Evolutionary conservation across 2,797 vertebrate genomes (phyloP), one percentile per base, ranked within the genome.

Genomic region (Silurus lanzhouensis): DNA sequence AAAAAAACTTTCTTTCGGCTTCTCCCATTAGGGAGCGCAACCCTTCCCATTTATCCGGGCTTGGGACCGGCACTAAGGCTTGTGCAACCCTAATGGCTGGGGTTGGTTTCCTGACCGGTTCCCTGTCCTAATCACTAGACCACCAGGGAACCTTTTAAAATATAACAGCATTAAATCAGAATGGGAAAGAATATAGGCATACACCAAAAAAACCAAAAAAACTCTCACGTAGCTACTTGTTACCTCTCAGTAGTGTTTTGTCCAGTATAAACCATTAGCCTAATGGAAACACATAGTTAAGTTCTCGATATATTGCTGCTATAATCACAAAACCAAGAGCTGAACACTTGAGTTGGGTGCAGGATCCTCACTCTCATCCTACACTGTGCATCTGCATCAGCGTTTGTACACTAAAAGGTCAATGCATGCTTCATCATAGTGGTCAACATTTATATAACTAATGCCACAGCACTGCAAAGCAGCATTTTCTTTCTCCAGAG

Each of bases 331-430:
- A 78, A 78, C 71, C 25, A 67, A 72, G 64, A 60, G 38, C 31
- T 38, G 38, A 63, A 76, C 17, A 63, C 68, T 82, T 80, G 70
- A 25, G 31, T 25, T n/a, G 76, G 38, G 31, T 57, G 22, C 25
- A 67, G 52, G 19, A 74, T 72, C 60, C 58, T 76, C 67, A 60
- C 38, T 25, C 48, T 70, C 48, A 81, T 76, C 38, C 38, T 8
- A 31, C 46, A 46, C 68, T 22, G n/a, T 76, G 63, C 15, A 64
- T 78, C 38, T 60, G 57, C 66, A 70, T 68, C 82, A 74, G 68
- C 80, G 83, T 55, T 84, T 44, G 61, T 64, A 9, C n/a, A 83
- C 68, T 75, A n/a, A 79, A 83, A 88, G 83, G 85, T 88, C 81
- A 87, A 27, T 70, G 63, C 64, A 61, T 76, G 27, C 52, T 85